Evolutionary conservation across 2,113 vertebrate genomes (phyloP).

Genomic region (Dolichallabes microphthalmus): DNA sequence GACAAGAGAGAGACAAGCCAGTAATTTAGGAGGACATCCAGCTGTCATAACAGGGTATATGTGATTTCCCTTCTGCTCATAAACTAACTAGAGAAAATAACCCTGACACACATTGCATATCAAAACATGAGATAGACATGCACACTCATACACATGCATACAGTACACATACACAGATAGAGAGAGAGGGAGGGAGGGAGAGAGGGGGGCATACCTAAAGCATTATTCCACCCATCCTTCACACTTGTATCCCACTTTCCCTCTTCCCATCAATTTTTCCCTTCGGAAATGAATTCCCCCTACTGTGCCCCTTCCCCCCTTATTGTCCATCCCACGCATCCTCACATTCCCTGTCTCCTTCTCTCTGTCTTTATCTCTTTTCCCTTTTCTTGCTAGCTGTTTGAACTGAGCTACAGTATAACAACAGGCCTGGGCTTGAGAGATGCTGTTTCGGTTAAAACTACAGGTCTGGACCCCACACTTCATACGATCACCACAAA

Average conservation of each 20-base stretch:
- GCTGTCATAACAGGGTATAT: slow-evolving; percentile 47
- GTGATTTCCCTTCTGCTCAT: slow-evolving; percentile 50
- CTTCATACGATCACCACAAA: slow-evolving; percentile 5
- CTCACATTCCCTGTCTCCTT: background rate
- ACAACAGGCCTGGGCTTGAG: slow-evolving; percentile 32
- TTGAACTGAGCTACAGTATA: slow-evolving; percentile 20
- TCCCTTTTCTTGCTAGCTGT: background rate
- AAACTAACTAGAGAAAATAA: slow-evolving; percentile 53
- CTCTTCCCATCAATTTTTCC: background rate
- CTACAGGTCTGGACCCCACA: slow-evolving; percentile 10
- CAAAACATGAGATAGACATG: slow-evolving; percentile 14
- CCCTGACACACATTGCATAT: slow-evolving; percentile 54
- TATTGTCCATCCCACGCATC: background rate
- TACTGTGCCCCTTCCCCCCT: background rate
- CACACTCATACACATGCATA: background rate
- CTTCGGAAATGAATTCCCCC: background rate
- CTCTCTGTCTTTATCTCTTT: background rate
- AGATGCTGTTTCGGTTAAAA: slow-evolving; percentile 12
- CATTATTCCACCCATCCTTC: background rate
- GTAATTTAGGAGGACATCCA: slow-evolving; percentile 44
- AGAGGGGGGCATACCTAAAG: background rate
- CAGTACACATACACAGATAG: background rate
- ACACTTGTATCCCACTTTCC: background rate
- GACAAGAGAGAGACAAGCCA: background rate
- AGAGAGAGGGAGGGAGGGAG: background rate